Conservation (phyloP, 2,888 invertebrate species). For the Apamea anceps region DNA sequence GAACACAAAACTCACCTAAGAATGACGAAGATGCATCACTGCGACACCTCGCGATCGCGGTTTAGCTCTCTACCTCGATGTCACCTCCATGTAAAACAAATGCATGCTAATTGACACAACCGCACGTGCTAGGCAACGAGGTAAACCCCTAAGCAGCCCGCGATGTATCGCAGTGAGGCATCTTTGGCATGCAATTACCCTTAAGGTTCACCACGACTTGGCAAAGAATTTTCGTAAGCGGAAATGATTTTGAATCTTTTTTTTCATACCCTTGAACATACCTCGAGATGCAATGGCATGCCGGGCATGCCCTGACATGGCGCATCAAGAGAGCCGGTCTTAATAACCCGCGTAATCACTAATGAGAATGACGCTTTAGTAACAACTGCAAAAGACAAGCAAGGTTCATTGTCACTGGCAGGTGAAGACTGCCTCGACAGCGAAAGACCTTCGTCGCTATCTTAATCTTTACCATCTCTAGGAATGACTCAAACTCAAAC, state of each 20-base stretch:
- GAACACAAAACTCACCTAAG: not conserved
- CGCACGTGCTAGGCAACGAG: no score
- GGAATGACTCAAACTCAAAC: no score
- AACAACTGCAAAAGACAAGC: not conserved
- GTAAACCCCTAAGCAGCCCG: no score
- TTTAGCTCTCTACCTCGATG: no score
- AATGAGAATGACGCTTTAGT: not conserved
- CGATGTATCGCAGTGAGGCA: not conserved
- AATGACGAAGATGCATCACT: no score
- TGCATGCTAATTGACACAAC: no score
- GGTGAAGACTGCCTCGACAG: slow-evolving; percentile 19
- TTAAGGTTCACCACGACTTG: not conserved
- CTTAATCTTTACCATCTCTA: slow-evolving; percentile 23
- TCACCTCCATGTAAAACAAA: no score
- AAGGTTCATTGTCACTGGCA: slow-evolving; percentile 19
- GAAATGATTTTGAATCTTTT: not conserved
- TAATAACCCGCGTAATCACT: not conserved
- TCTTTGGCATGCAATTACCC: not conserved
- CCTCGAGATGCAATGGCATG: not conserved
- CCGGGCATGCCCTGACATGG: not conserved
- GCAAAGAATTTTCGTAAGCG: not conserved
- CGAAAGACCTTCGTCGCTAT: slow-evolving; percentile 11
- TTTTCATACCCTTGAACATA: not conserved
- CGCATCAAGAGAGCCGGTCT: no score
- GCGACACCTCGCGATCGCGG: no score